Conservation (phyloP, 2,113 vertebrate genomes). For the Lichenostomus cassidix region DNA sequence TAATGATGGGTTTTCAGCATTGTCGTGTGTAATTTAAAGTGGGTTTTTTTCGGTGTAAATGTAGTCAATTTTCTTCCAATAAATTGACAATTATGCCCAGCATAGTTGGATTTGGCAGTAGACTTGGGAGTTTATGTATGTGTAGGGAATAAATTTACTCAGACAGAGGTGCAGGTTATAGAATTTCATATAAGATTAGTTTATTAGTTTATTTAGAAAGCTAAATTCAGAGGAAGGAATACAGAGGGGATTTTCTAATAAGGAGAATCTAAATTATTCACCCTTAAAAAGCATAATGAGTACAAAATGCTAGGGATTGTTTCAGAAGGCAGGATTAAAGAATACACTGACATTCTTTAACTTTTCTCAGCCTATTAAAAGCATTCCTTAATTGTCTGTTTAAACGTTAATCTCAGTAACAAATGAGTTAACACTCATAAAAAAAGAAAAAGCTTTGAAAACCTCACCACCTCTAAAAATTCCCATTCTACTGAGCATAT, state of each 20-base stretch:
- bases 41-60: not conserved
- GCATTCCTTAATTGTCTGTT: constrained; percentile 12
- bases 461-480: constrained; percentile 14
- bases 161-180: not conserved
- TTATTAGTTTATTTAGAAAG: constrained; percentile 19
- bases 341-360: constrained; percentile 15
- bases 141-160: not conserved
- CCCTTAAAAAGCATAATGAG: constrained; percentile 5
- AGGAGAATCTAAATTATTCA: constrained; percentile 4
- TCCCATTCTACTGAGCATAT: not conserved
- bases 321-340: constrained; percentile 7
- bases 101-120: not conserved
- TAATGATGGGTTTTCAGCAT: not conserved
- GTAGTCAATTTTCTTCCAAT: not conserved
- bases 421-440: constrained; percentile 24
- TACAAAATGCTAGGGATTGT: not conserved
- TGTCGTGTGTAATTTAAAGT: not conserved
- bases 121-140: not conserved
- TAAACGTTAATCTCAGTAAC: constrained; percentile 20
- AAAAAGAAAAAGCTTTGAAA: constrained; percentile 23
- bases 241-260: not conserved
- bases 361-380: constrained; percentile 37
- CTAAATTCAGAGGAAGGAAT: not conserved
- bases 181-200: not conserved
- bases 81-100: not conserved